Percentiles rank a stretch among this genome's conserved stretches.
Evolutionary conservation across 2,888 invertebrate species (phyloP).

Genomic region (Helleia helle): DNA sequence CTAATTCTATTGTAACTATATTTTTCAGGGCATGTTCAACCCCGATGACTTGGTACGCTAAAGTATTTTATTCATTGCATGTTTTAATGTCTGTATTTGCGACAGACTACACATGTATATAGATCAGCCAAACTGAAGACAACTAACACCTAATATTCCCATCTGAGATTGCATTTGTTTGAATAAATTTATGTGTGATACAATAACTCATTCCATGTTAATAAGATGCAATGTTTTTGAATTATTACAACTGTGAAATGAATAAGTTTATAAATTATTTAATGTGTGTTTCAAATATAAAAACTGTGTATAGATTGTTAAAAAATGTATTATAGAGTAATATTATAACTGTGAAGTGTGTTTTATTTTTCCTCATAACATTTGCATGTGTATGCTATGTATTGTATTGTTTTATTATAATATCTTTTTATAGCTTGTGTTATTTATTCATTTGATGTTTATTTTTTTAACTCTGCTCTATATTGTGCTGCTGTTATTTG

Average conservation of each 20-base stretch:
- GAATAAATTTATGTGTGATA: conserved; percentile 32
- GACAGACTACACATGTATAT: conserved; percentile 48
- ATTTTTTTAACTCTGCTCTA: conserved; percentile 7
- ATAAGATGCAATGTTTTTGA: conserved; percentile 17
- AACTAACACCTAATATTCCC: conserved; percentile 24
- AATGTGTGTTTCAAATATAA: conserved; percentile 27
- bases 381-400: conserved; percentile 19
- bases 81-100: conserved; percentile 37
- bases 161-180: conserved; percentile 24
- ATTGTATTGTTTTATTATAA: conserved; percentile 15
- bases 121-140: conserved; percentile 25
- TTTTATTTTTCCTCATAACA: conserved; percentile 32
- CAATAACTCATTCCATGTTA: conserved; percentile 23
- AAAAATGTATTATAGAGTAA: conserved; percentile 45
- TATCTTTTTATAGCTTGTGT: conserved; percentile 15
- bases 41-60: conserved; percentile 84
- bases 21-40: conserved; percentile 89
- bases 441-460: conserved; percentile 14
- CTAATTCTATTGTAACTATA: conserved; percentile 29
- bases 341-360: conserved; percentile 33
- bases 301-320: conserved; percentile 52
- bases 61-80: conserved; percentile 50
- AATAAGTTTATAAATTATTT: conserved; percentile 21
- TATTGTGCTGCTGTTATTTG: conserved; percentile 12
- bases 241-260: conserved; percentile 17